phyloP scores from a whole-genome alignment of 2,888 invertebrate genomes.

The Eupithecia abbreviata region DNA sequence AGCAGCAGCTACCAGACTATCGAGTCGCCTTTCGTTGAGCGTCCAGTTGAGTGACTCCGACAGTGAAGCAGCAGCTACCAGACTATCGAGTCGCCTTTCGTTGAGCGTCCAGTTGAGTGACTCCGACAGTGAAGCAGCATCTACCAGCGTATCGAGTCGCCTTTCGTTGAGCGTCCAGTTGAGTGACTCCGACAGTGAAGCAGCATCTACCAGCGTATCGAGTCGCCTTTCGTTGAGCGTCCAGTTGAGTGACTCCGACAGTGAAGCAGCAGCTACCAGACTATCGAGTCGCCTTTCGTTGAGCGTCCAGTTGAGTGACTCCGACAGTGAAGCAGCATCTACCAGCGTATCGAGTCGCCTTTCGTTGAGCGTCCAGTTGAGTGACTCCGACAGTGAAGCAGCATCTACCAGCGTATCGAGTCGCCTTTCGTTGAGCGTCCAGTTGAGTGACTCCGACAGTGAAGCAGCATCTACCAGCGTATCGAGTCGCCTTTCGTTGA shows the following conservation, averaged over 20 bases:
- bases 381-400: not conserved
- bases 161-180: not conserved
- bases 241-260: not conserved
- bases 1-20: not conserved
- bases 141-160: not conserved
- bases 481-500: not conserved
- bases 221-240: not conserved
- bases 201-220: not conserved
- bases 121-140: not conserved
- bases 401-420: not conserved
- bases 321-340: not conserved
- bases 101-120: too few relatives aligned
- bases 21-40: not conserved
- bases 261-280: not conserved
- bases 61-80: not conserved
- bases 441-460: not conserved
- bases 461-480: not conserved
- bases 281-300: not conserved
- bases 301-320: too few relatives aligned
- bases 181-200: not conserved
- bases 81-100: not conserved
- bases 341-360: not conserved
- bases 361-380: too few relatives aligned
- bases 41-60: too few relatives aligned
- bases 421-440: not conserved